Evolutionary conservation across 1,140 invertebrate species (phyloP), one percentile per base, ranked within the genome.

Genomic region (Samia ricini): DNA sequence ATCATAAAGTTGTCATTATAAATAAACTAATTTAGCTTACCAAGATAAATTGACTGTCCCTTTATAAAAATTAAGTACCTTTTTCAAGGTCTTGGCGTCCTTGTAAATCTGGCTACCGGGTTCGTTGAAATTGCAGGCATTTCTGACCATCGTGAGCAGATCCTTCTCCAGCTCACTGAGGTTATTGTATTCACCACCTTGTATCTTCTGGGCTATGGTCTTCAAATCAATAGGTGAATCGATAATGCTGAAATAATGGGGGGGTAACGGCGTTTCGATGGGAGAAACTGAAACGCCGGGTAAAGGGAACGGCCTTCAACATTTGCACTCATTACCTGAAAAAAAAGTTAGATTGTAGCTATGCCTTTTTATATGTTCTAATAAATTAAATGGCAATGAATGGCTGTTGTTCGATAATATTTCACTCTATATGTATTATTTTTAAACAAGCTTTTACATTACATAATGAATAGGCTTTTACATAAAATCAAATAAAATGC

Each of bases 51-150:
- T 3, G 26, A 26, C 26, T 3, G 8, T 8, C 26, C 26, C 26
- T 26, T 26, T 26, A 26, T 2, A 22, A 42, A 10, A 12, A 42
- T 55, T 60, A 63, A 61, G 68, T 71, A 95, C 94, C 84, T 97
- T 98, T 77, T 97, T 97, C 50, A 99, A 84, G 12, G 95, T 91
- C 83, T 97, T 97, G 0, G 98, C 98, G 91, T 99, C 97, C 88
- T 98, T 99, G 80, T 99, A 99, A 71, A 99, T 99, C 81, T 96
- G 94, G 2, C 98, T 99, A 0, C 97, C 97, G 0, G 98, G 97
- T 82, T 99, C 98, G 88, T 99, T 99, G 79, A 99, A 99, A 4
- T 94, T 92, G 80, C 97, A 99, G 0, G 99, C 98, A 91, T 99
- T 99, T 66, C 95, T 95, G 36, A 96, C 96, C 95, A 99, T 98